These are phyloP conservation scores for Sprattus sprattus DNA, from an alignment of 2,113 vertebrate species.

Conservation along the genomic window DNA sequence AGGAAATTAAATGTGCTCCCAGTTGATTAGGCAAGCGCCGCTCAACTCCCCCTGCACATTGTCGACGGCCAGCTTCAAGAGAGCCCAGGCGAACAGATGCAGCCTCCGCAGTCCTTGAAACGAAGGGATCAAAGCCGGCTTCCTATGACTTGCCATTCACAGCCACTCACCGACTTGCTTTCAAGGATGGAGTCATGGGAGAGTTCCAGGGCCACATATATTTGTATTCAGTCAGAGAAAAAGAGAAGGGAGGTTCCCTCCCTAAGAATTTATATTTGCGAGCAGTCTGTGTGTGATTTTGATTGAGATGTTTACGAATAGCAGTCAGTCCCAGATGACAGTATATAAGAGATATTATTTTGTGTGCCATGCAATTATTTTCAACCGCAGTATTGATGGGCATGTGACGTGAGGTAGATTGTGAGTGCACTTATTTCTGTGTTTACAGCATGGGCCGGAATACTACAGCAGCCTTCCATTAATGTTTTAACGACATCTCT, in stretches of 20 bases:
- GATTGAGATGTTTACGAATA: conserved; percentile 37
- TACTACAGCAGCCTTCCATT: not conserved
- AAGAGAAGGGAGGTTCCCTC: not conserved
- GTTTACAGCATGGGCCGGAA: conserved; percentile 28
- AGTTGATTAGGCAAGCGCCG: conserved; percentile 27
- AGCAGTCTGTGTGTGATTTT: conserved; percentile 20
- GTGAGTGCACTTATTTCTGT: not conserved
- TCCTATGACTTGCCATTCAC: conserved; percentile 12
- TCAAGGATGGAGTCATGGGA: conserved; percentile 1
- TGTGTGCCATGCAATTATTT: conserved; percentile 26
- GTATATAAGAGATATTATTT: not conserved
- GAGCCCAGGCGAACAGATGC: not conserved
- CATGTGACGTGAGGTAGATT: not conserved
- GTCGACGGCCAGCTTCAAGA: conserved; percentile 4
- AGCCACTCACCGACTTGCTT: conserved; percentile 14
- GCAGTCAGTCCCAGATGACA: conserved; percentile 6
- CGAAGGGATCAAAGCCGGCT: not conserved
- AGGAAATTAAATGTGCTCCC: conserved; percentile 45
- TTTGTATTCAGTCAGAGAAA: not conserved
- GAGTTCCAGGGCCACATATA: conserved; percentile 2
- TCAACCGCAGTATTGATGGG: not conserved
- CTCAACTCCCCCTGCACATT: conserved; percentile 21
- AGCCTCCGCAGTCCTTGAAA: conserved; percentile 5
- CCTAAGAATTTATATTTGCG: conserved; percentile 9
- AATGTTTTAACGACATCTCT: not conserved